A percentile compares a stretch with the other conserved stretches of the same genome.
phyloP scores from a whole-genome alignment of 64 coral and sea anemone species.

The Acropora yongei region DNA sequence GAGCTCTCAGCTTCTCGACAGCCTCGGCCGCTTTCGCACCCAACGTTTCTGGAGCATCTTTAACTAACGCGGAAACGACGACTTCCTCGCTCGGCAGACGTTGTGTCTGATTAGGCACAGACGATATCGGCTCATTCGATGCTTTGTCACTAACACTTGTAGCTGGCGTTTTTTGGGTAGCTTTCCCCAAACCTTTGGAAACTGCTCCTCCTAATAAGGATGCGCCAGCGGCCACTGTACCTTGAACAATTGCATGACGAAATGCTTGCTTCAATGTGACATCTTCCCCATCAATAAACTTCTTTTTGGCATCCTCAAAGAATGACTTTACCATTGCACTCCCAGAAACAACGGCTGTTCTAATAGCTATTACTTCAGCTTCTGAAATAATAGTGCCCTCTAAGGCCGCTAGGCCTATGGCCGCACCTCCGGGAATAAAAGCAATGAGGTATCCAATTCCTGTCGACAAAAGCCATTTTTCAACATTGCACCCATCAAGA shows the following conservation, averaged over 20 bases:
- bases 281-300: slow-evolving; percentile 30
- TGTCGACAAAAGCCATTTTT: background rate
- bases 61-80: too few relatives aligned
- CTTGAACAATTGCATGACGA: background rate
- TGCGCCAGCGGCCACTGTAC: background rate
- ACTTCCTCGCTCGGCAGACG: too few relatives aligned
- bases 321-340: slow-evolving; percentile 5
- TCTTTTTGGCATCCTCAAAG: slow-evolving; percentile 11
- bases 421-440: slow-evolving; percentile 30
- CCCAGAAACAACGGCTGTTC: slow-evolving; percentile 20
- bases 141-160: too few relatives aligned
- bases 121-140: too few relatives aligned
- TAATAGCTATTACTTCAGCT: background rate
- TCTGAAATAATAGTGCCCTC: background rate
- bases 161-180: too few relatives aligned
- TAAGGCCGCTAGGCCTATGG: background rate
- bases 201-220: background rate
- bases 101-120: too few relatives aligned
- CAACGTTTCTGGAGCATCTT: too few relatives aligned
- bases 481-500: slow-evolving; percentile 24
- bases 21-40: too few relatives aligned
- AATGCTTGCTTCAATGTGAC: slow-evolving; percentile 17
- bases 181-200: background rate
- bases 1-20: too few relatives aligned
- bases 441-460: slow-evolving; percentile 26